phyloP scores from a whole-genome alignment of 2,888 invertebrate genomes.

The Petrophora chlorosata region DNA sequence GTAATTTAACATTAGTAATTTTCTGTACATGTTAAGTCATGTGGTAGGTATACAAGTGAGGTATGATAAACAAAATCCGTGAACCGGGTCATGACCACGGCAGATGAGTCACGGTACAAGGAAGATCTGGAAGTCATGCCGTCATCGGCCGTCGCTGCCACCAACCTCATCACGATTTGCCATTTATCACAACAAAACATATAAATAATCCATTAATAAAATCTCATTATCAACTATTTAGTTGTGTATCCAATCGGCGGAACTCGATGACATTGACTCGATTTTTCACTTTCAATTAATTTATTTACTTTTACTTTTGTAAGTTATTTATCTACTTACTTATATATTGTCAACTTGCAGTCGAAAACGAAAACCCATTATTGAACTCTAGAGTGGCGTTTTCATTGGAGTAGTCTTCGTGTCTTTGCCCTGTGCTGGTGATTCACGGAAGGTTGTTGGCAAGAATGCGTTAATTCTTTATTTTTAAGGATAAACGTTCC shows the following conservation, averaged over 20 bases:
- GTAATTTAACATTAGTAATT: conserved; percentile 28
- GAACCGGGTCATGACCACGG: conserved; percentile 71
- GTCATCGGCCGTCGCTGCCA: conserved; percentile 58
- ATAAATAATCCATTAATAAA: conserved; percentile 44
- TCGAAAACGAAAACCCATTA: conserved; percentile 1
- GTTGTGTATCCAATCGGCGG: conserved; percentile 18
- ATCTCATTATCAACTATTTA: conserved; percentile 32
- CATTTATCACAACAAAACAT: conserved; percentile 46
- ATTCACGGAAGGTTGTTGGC: conserved; percentile 28
- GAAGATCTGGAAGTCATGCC: conserved; percentile 76
- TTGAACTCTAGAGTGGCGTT: conserved; percentile 7
- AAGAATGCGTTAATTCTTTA: conserved; percentile 32
- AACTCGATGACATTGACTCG: conserved; percentile 20
- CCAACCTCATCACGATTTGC: conserved; percentile 50
- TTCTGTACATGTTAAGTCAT: conserved; percentile 23
- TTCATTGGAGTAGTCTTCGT: conserved; percentile 16
- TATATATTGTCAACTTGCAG: conserved; percentile 16
- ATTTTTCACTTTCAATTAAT: conserved; percentile 32
- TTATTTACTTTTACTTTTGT: conserved; percentile 28
- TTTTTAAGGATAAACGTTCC: conserved; percentile 37
- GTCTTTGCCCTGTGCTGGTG: conserved; percentile 20
- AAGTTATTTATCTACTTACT: conserved; percentile 10
- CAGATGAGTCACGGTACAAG: conserved; percentile 72
- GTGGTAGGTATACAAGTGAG: conserved; percentile 45
- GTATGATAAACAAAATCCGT: conserved; percentile 66